These are phyloP conservation scores for Antheraea assamensis DNA, from an alignment of 2,888 invertebrate genomes.

Conservation along the genomic window DNA sequence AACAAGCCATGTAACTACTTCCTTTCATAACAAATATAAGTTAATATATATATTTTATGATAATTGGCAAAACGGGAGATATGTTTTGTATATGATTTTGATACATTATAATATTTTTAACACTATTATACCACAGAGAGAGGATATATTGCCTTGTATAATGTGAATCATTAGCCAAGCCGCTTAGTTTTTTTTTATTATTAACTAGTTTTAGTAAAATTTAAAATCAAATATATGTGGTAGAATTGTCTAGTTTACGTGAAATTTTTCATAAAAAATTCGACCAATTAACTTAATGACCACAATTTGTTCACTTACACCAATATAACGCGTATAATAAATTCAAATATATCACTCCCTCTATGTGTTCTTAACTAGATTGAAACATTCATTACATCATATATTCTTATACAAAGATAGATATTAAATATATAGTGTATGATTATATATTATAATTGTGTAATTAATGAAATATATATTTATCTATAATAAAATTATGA, in stretches of 20 bases:
- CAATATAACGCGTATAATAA: not conserved
- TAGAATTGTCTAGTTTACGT: too few relatives aligned
- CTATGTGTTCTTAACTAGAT: not conserved
- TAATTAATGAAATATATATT: too few relatives aligned
- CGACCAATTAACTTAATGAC: too few relatives aligned
- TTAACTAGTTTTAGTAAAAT: too few relatives aligned
- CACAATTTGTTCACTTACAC: not conserved
- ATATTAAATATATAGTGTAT: not conserved
- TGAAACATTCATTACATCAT: not conserved
- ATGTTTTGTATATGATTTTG: slow-evolving; percentile 51
- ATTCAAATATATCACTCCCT: slow-evolving; percentile 9
- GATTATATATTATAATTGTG: too few relatives aligned
- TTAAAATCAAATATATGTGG: too few relatives aligned
- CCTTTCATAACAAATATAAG: slow-evolving; percentile 53
- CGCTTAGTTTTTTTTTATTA: too few relatives aligned
- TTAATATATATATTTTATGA: slow-evolving; percentile 42
- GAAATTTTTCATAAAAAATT: too few relatives aligned
- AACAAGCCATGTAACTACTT: slow-evolving; percentile 42
- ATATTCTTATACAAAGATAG: not conserved
- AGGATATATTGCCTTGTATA: slow-evolving; percentile 1
- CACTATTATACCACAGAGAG: slow-evolving; percentile 23
- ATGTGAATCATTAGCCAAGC: too few relatives aligned
- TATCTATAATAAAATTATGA: not conserved
- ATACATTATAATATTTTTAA: slow-evolving; percentile 18
- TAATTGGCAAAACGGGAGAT: slow-evolving; percentile 82